Evolutionary conservation across 2,113 vertebrate genomes (phyloP), one percentile per base, ranked within the genome.

Genomic region (Bubo bubo): DNA sequence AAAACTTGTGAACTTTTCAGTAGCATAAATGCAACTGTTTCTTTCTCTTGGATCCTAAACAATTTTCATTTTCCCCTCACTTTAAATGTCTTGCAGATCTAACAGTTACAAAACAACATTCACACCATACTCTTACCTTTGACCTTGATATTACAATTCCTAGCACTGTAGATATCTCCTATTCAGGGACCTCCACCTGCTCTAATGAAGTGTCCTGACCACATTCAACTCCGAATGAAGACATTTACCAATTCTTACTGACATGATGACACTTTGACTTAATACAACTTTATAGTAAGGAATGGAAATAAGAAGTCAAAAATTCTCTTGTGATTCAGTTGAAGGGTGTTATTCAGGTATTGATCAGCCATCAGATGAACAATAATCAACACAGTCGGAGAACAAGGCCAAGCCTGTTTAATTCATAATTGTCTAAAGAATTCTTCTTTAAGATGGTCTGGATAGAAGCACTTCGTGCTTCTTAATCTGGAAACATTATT

Each of bases 121-220:
- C 27, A 56, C 13, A 41, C 2, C 6, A 27, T 26, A 63, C 4
- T 37, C 18, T 45, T 66, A 55, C 12, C 13, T 72, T 27, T 79
- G 30, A 43, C 20, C 43, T 66, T 39, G 9, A 22, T 39, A 22
- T 45, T 60, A 35, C 8, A 30, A 4, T 75, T 86, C n/a, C 24
- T 71, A 74, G 14, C 18, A 23, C 10, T 32, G 12, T 11, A 71
- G 19, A 23, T 66, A 66, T 13, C 27, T 6, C 41, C 8, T 50
- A 3, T 34, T 55, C 10, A 52, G 24, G 6, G 35, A 50, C 3
- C 1, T 71, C 18, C 9, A 55, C 2, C 0, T 0, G 18, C n/a
- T 59, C 32, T 20, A 41, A 8, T 28, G 13, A 68, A n/a, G 12
- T 35, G 8, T 87, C 12, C 43, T 66, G 32, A 34, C 15, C 8